Base-by-base conservation (phyloP, 53 echinoderm and acorn worm genomes). In the Stichopus horrens region DNA sequence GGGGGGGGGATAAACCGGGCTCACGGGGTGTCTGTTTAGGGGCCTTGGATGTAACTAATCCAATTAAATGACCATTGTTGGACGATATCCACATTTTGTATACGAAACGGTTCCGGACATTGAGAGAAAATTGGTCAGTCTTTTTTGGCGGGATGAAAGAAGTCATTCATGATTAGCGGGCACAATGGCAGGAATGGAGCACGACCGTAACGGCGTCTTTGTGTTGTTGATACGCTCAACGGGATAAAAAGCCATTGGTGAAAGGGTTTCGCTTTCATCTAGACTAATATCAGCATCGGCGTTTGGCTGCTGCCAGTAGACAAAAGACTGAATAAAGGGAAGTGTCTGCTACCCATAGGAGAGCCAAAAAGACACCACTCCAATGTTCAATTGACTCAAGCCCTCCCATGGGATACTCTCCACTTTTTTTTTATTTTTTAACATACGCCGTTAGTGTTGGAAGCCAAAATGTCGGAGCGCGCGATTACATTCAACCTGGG, bases 31-130 rank as follows among this genome's bases (percentile, higher is more conserved):
- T 79, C 79, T 79, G 79, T 79, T 18, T 54, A n/a, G 79, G 37
- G 37, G 79, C 79, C 79, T 79, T n/a, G 56, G 79, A 79, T 79
- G 79, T n/a, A 79, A 79, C 79, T 79, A 79, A 79, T 79, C 79
- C 79, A 79, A 79, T 79, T 79, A 79, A 79, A 79, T 79, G 19
- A 79, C 79, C 79, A 54, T 79, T 79, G 79, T 79, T 54, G 18
- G 6, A 79, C 79, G 79, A 79, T 79, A 79, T 79, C 79, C 79
- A 79, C 79, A 79, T 79, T 79, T 79, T 79, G 79, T 55, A 79
- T 55, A 79, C 79, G 9, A 18, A 79, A 79, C 79, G 79, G 79
- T 79, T 54, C 8, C 79, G 55, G 79, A 79, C 79, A 81, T n/a
- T 81, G 81, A 56, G 7, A 22, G 58, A 81, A 81, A 81, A 57